Conservation (phyloP, 1,140 invertebrate species). For the Odontomachus brunneus region DNA sequence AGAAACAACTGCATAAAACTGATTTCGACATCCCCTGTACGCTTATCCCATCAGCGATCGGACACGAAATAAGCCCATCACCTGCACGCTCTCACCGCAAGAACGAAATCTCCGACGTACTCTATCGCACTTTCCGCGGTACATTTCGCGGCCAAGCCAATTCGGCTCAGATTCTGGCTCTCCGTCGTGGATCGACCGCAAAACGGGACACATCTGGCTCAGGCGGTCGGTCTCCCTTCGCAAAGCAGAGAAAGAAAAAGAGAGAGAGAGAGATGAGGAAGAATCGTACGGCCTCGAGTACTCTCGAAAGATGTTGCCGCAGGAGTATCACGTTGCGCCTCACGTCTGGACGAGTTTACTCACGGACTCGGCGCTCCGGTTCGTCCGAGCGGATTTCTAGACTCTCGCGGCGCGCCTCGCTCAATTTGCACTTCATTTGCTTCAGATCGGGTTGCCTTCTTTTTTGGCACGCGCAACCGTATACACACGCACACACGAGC, state of each 20-base stretch:
- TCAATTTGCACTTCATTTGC: conserved; percentile 84
- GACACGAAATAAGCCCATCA: conserved; percentile 33
- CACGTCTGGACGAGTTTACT: conserved; percentile 81
- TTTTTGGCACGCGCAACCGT: conserved; percentile 78
- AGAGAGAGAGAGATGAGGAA: background rate
- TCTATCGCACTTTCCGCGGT: conserved; percentile 25
- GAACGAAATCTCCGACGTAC: conserved; percentile 37
- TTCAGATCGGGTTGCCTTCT: conserved; percentile 81
- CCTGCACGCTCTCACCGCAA: conserved; percentile 50
- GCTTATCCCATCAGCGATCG: conserved; percentile 27
- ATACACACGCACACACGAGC: conserved; percentile 20
- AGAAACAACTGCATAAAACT: background rate
- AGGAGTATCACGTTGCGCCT: conserved; percentile 83
- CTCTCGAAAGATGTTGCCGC: conserved; percentile 72
- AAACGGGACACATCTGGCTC: conserved; percentile 33
- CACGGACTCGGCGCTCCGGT: conserved; percentile 57
- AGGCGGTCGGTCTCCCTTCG: background rate
- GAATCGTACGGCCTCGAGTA: conserved; percentile 10
- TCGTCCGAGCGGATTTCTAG: conserved; percentile 73
- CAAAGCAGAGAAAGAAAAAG: background rate
- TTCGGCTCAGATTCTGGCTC: background rate
- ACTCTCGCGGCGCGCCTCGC: conserved; percentile 72
- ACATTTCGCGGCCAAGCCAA: conserved; percentile 44
- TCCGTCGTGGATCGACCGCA: conserved; percentile 41
- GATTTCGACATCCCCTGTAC: conserved; percentile 3